A percentile compares a stretch with the other conserved stretches of the same genome.
phyloP scores from a whole-genome alignment of 2,113 vertebrate genomes.

The Malurus alboscapulatus region DNA sequence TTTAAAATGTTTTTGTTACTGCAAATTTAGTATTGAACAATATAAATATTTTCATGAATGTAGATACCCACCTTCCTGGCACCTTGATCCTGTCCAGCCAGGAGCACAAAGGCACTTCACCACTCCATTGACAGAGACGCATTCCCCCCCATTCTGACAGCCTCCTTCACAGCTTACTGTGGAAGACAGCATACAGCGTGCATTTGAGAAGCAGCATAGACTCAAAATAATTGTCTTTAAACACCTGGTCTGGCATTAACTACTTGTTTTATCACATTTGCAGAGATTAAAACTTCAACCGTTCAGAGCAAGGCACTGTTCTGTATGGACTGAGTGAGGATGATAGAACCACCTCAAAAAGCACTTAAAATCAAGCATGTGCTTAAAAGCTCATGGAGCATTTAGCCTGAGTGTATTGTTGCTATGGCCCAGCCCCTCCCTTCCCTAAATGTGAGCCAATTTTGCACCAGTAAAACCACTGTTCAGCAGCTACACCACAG shows the following conservation, averaged over 20 bases:
- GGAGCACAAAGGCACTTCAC: conserved; percentile 83
- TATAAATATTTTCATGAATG: not conserved
- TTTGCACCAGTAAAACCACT: not conserved
- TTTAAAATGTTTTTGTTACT: not conserved
- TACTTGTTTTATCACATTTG: not conserved
- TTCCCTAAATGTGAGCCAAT: not conserved
- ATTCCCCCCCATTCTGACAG: conserved; percentile 86
- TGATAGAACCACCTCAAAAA: not conserved
- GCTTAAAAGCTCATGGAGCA: not conserved
- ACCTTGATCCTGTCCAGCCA: conserved; percentile 84
- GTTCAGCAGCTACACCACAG: not conserved
- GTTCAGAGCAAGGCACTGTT: not conserved
- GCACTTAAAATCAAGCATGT: not conserved
- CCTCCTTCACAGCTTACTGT: conserved; percentile 84
- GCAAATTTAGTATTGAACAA: not conserved
- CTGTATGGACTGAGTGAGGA: not conserved
- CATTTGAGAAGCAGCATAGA: not conserved
- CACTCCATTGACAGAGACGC: conserved; percentile 76
- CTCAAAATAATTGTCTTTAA: not conserved
- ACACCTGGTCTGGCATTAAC: not conserved
- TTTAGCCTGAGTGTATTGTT: not conserved
- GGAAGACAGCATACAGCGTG: not conserved
- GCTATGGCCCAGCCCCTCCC: not conserved
- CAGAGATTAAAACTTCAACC: not conserved
- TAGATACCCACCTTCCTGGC: conserved; percentile 80